Base-by-base conservation (phyloP, 2,888 invertebrate species). In the Gnatocerus cornutus region DNA sequence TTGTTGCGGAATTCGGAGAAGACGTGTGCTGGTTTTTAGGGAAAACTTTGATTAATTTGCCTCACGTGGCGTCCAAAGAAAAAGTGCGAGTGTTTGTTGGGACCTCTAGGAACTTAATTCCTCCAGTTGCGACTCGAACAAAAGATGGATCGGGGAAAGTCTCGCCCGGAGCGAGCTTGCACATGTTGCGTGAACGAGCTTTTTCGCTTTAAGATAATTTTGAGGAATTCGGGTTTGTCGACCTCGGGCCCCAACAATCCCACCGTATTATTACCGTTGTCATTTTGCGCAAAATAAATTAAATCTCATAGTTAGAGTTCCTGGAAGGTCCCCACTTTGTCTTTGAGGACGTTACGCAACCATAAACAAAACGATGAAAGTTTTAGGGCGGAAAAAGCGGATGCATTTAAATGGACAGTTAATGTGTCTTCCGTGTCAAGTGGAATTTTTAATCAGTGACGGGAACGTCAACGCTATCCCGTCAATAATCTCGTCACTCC, bases 401-500 rank as follows among this genome's bases (percentile, higher is more conserved):
- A 41, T 12, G 41, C 41, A 41, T 41, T 12, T 41, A 41, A n/a
- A 41, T 12, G 3, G 41, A n/a, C 33, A 41, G 10, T 41, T 12
- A 41, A 41, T 41, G 41, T 41, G 12, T 41, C n/a, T 41, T 41
- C 12, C 41, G 3, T 10, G 41, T 41, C 41, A 37, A 37, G 37
- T n/a, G 37, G 41, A 6, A 41, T 41, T 12, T 41, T 41, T 41
- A 41, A 41, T 41, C 41, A 41, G 41, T 37, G 37, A 37, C 37
- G 37, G 2, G 41, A 6, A 41, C 12, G 41, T 41, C 41, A 41
- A 7, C 10, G 9, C 12, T 2, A 12, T 1, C 21, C 4, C 48
- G 16, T 50, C 48, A 50, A 50, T 50, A 50, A 50, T 50, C 48
- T 27, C 48, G 48, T 29, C 48, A 10, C 21, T 16, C 45, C 64